Conservation (phyloP, 2,113 vertebrate genomes). For the Sphaerodactylus townsendi region DNA sequence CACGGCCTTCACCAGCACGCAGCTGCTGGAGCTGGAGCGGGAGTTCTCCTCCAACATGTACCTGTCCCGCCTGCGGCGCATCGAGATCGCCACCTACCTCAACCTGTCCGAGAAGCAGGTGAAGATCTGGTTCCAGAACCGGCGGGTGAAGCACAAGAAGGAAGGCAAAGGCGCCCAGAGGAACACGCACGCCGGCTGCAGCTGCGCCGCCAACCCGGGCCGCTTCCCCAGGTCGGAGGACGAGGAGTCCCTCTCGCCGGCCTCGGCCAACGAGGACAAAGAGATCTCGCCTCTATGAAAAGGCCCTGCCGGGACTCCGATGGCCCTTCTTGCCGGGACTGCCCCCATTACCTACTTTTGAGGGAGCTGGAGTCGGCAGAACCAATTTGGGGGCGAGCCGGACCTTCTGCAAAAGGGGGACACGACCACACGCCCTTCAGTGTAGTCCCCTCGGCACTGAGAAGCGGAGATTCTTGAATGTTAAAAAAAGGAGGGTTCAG, state of each 20-base stretch:
- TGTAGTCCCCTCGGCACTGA: too few relatives aligned
- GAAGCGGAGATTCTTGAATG: background rate
- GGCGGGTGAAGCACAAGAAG: slow-evolving; percentile 98
- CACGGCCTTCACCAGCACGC: slow-evolving; percentile 97
- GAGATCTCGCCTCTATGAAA: slow-evolving; percentile 86
- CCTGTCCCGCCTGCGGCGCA: slow-evolving; percentile 92
- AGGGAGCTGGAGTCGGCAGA: background rate
- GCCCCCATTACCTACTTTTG: too few relatives aligned
- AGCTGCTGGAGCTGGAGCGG: slow-evolving; percentile 94
- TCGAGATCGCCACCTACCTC: slow-evolving; percentile 97
- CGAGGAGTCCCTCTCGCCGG: slow-evolving; percentile 93
- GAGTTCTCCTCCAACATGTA: slow-evolving; percentile 99
- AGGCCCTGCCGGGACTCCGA: background rate
- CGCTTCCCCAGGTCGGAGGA: slow-evolving; percentile 93
- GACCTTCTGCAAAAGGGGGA: background rate
- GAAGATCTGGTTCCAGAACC: slow-evolving; percentile 99
- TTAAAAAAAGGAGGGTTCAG: background rate
- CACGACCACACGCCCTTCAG: too few relatives aligned
- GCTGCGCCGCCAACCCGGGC: slow-evolving; percentile 84
- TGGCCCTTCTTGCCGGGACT: too few relatives aligned
- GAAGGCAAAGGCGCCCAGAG: slow-evolving; percentile 92
- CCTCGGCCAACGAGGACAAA: slow-evolving; percentile 89
- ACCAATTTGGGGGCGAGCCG: background rate
- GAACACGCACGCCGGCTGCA: slow-evolving; percentile 86
- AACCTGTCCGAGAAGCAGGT: slow-evolving; percentile 98